Percentiles rank a stretch among this genome's conserved stretches.
Evolutionary conservation across 2,113 vertebrate genomes (phyloP).

Genomic region (Microtus richardsoni): DNA sequence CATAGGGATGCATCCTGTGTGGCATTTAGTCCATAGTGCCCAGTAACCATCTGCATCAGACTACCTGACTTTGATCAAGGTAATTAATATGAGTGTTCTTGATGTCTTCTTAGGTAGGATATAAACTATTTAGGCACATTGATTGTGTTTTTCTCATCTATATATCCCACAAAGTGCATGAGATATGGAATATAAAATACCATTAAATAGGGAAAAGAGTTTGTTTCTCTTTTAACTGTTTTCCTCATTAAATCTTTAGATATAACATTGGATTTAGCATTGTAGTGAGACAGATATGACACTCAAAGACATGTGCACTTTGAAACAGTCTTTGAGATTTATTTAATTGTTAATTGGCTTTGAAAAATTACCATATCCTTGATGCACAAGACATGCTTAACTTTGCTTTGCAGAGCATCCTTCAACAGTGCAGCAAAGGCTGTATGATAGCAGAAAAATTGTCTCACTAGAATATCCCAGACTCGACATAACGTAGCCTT

Average conservation of each 20-base stretch:
- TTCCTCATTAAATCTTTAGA: slow-evolving; percentile 1
- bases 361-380: slow-evolving; percentile 8
- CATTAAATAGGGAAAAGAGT: slow-evolving; percentile 31
- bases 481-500: not conserved
- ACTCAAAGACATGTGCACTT: not conserved
- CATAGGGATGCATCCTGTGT: not conserved
- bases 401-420: not conserved
- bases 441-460: not conserved
- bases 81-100: slow-evolving; percentile 12
- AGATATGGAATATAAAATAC: slow-evolving; percentile 18
- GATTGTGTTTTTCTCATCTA: not conserved
- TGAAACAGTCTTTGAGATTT: slow-evolving; percentile 36
- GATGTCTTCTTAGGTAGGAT: not conserved
- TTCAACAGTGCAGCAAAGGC: not conserved
- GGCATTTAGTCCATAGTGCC: not conserved
- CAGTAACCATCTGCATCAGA: not conserved
- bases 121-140: slow-evolving; percentile 17
- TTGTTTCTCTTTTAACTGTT: slow-evolving; percentile 41
- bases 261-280: slow-evolving; percentile 7
- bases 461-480: not conserved
- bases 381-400: not conserved
- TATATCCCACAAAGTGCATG: not conserved
- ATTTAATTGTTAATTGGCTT: slow-evolving; percentile 45
- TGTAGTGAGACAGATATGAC: not conserved
- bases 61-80: not conserved